A percentile compares a stretch with the other conserved stretches of the same genome.
Conservation (phyloP, 2,888 invertebrate species). For the Machimus rusticus region DNA sequence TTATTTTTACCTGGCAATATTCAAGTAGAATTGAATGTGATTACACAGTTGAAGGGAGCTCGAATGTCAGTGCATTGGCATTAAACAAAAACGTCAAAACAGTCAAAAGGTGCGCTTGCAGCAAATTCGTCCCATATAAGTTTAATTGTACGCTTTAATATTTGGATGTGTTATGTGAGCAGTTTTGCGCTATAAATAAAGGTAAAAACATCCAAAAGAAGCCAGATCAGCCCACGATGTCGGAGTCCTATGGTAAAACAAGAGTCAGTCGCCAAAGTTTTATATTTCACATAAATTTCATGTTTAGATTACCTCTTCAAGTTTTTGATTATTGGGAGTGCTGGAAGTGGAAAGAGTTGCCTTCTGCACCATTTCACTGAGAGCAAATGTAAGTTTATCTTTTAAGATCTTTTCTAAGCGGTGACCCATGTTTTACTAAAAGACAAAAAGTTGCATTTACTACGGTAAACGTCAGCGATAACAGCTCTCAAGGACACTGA, state of each 20-base stretch:
- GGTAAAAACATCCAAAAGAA: neutral
- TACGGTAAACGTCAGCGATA: neutral
- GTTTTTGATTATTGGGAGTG: conserved; percentile 85
- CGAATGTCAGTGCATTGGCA: neutral
- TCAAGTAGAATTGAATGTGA: neutral
- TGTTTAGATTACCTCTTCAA: conserved; percentile 82
- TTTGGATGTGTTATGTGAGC: neutral
- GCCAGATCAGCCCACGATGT: neutral
- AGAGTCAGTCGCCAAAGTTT: neutral
- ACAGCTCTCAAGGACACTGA: neutral
- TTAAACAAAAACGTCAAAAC: neutral
- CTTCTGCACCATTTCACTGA: conserved; percentile 85
- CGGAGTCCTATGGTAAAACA: conserved; percentile 32
- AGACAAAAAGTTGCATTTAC: neutral
- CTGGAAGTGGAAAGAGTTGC: conserved; percentile 84
- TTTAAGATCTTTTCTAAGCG: neutral
- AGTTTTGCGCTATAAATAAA: neutral
- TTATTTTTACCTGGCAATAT: neutral
- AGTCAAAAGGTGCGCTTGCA: neutral
- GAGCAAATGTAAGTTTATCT: conserved; percentile 76
- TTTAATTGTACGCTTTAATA: neutral
- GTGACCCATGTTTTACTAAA: neutral
- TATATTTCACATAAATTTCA: neutral
- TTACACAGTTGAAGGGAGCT: neutral
- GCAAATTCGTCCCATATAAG: neutral